A percentile compares a stretch with the other conserved stretches of the same genome.
Conservation (phyloP, 2,888 invertebrate species). For the Nasonovia ribisnigri region DNA sequence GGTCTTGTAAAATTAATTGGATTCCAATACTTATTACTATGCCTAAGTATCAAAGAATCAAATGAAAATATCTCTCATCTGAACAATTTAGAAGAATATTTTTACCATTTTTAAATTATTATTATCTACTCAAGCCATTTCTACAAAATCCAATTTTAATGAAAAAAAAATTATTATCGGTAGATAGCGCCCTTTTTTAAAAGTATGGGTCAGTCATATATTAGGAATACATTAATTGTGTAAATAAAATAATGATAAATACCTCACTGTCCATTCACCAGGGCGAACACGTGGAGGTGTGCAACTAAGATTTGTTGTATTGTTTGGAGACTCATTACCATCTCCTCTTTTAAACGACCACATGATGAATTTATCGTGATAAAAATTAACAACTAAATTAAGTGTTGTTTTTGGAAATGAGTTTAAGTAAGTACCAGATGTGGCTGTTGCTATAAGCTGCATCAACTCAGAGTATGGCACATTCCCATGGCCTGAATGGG, state of each 20-base stretch:
- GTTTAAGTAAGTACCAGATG: slow-evolving; percentile 79
- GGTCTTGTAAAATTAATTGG: not conserved
- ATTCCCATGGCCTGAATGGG: slow-evolving; percentile 78
- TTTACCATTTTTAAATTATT: not conserved
- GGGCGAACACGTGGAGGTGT: slow-evolving; percentile 48
- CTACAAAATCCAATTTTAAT: not conserved
- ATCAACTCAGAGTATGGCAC: slow-evolving; percentile 82
- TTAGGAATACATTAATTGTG: not conserved
- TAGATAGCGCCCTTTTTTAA: not conserved
- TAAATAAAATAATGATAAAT: not conserved
- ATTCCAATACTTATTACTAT: not conserved
- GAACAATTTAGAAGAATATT: not conserved
- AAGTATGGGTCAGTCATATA: not conserved
- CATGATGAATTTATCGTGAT: slow-evolving; percentile 75
- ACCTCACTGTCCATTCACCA: slow-evolving; percentile 68
- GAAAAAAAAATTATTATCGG: not conserved
- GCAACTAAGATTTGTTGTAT: slow-evolving; percentile 54
- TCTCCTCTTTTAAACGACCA: slow-evolving; percentile 70
- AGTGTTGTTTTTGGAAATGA: slow-evolving; percentile 73
- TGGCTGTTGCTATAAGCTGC: slow-evolving; percentile 81
- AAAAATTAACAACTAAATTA: slow-evolving; percentile 72
- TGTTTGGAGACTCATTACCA: slow-evolving; percentile 25
- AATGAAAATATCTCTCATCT: not conserved
- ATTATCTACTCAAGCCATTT: not conserved
- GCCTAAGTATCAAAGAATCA: not conserved